These are phyloP conservation scores for Botia almorhae DNA, from an alignment of 2,797 vertebrate genomes.

Conservation along the genomic window DNA sequence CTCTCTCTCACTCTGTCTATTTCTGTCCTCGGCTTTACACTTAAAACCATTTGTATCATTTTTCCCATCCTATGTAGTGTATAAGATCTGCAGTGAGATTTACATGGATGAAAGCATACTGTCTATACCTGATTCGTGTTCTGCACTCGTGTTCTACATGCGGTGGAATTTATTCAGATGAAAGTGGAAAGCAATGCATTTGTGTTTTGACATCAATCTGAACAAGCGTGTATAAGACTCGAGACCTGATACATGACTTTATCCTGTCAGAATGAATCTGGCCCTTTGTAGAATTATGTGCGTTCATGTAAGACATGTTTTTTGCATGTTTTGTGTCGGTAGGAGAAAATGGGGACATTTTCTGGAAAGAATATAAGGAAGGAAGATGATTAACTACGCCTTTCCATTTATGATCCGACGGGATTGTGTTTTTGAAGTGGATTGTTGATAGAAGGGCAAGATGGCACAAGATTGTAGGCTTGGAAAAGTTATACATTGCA, in stretches of 20 bases:
- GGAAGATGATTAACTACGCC: conserved; percentile 28
- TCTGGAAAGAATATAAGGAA: conserved; percentile 12
- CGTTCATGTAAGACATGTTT: conserved; percentile 28
- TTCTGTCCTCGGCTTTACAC: conserved; percentile 33
- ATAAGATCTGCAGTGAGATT: conserved; percentile 35
- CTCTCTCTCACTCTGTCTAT: conserved; percentile 41
- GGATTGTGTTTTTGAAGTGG: conserved; percentile 25
- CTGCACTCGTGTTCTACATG: conserved; percentile 14
- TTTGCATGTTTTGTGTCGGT: conserved; percentile 16
- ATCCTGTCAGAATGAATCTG: conserved; percentile 24
- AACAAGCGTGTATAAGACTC: conserved; percentile 3
- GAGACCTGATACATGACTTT: conserved; percentile 20
- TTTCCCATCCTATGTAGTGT: conserved; percentile 20
- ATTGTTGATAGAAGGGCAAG: conserved; percentile 31
- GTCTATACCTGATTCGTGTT: conserved; percentile 23
- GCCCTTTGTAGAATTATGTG: not conserved
- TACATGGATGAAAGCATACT: conserved; percentile 16
- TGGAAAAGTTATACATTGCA: conserved; percentile 25
- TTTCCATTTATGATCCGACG: conserved; percentile 28
- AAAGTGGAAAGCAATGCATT: conserved; percentile 22
- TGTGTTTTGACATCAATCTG: conserved; percentile 29
- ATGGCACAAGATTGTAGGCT: conserved; percentile 38
- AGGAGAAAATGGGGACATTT: conserved; percentile 19
- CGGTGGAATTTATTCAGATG: conserved; percentile 36
- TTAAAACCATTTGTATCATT: conserved; percentile 8